Evolutionary conservation across 1,140 invertebrate genomes (phyloP), one percentile per base, ranked within the genome.

Genomic region (Steinernema khuongi): DNA sequence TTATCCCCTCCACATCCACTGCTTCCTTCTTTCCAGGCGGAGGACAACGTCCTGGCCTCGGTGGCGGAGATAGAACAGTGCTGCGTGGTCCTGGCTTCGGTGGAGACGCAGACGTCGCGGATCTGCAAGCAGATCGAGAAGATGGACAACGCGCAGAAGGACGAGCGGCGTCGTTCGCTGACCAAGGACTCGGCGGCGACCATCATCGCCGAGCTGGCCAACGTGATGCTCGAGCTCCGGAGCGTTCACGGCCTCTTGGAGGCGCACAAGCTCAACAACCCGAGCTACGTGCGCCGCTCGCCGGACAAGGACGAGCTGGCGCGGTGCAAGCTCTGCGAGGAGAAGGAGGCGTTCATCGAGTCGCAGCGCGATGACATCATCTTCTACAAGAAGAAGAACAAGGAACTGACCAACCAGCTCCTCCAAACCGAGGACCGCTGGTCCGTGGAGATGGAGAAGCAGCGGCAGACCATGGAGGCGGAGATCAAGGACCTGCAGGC

Each of bases 381-480:
- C 11, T 85, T 85, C 66, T 85, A 83, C 60, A 83, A 83, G 67
- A 83, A 85, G 81, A 83, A 85, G 71, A 83, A 83, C 74, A 85
- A 81, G 68, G 83, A 83, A 33, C 71, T 83, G 18, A 83, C 81
- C 1, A 81, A 83, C 29, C 83, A 85, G 69, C 76, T 84, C 1
- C 79, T 82, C 17, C 80, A 85, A 75, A 83, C 83, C 17, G 82
- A 85, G 67, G 83, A 84, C 31, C 73, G 82, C 1, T 84, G 82
- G 82, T 84, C 74, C 28, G 71, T 75, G n/a, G 82, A 85, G 44
- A 81, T 79, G 68, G 83, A 85, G 60, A 85, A 84, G 36, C 76
- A 79, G 67, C 73, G 73, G 11, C 72, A 83, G 32, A 78, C 73
- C 26, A 79, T 79, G 33, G 74, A 76, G 18, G 74, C 72, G 11